These are phyloP conservation scores for Opisthocomus hoazin DNA, from an alignment of 2,113 vertebrate species.

Conservation along the genomic window DNA sequence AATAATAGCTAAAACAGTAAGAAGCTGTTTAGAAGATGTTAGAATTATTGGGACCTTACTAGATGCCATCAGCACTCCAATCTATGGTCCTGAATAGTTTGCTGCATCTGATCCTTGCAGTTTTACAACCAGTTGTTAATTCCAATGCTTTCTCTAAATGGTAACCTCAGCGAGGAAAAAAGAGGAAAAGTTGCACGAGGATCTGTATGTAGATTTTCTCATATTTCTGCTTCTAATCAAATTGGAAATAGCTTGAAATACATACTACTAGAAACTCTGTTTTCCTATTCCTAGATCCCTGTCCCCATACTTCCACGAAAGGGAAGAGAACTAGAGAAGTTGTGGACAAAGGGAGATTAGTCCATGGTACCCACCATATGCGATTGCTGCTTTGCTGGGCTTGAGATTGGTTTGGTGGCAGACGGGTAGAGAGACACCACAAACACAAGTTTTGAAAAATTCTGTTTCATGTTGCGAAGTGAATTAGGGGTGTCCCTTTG, in stretches of 20 bases:
- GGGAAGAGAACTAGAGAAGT: background rate
- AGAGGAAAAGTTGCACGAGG: background rate
- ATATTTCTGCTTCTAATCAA: background rate
- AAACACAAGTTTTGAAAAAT: background rate
- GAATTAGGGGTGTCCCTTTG: background rate
- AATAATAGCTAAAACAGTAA: background rate
- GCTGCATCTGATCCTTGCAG: background rate
- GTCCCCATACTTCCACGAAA: too few relatives aligned
- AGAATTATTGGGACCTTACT: background rate
- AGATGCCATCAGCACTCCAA: background rate
- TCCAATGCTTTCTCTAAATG: background rate
- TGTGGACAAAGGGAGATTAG: background rate
- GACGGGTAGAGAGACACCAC: too few relatives aligned
- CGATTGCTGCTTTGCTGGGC: background rate
- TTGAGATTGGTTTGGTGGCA: background rate
- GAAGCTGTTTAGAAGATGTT: background rate
- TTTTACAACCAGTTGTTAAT: background rate
- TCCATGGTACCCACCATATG: rapidly evolving
- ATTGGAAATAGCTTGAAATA: background rate
- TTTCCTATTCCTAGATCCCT: too few relatives aligned
- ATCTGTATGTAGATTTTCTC: background rate
- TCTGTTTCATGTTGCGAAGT: background rate
- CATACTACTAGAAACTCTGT: too few relatives aligned
- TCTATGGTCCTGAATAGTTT: background rate
- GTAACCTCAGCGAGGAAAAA: background rate